These are phyloP conservation scores for Leucophora obtusa DNA, from an alignment of 2,888 invertebrate species.

Conservation along the genomic window DNA sequence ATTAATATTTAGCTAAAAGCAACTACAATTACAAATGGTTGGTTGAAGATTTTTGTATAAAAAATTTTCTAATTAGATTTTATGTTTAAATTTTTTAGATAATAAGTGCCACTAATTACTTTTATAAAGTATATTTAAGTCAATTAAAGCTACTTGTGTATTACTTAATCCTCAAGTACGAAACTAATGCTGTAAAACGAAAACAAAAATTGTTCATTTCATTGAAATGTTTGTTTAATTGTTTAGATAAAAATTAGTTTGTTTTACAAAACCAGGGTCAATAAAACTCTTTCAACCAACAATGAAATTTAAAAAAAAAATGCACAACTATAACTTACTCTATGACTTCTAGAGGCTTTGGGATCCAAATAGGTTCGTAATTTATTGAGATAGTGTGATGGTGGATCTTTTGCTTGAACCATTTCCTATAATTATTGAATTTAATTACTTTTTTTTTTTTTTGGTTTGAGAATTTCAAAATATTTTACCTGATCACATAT, in stretches of 20 bases:
- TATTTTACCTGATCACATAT: conserved; percentile 96
- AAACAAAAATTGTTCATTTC: too few species aligned
- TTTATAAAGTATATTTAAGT: background rate
- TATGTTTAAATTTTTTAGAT: conserved; percentile 1
- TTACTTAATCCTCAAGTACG: background rate
- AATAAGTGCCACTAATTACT: background rate
- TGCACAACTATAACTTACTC: conserved; percentile 84
- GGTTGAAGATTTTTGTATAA: conserved; percentile 30
- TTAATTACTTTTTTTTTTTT: background rate
- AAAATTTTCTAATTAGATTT: background rate
- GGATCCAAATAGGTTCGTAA: conserved; percentile 97
- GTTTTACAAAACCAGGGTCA: background rate
- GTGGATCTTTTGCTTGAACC: conserved; percentile 98
- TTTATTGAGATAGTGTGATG: conserved; percentile 97
- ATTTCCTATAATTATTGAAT: conserved; percentile 84
- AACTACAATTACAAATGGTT: conserved; percentile 39
- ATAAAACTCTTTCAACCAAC: conserved; percentile 30
- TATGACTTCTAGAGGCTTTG: conserved; percentile 95
- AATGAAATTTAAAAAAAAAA: background rate
- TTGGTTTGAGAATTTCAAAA: background rate
- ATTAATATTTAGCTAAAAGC: conserved; percentile 51
- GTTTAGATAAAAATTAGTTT: background rate
- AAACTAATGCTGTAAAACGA: too few species aligned
- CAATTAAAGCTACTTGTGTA: background rate
- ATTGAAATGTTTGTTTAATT: too few species aligned